Percentiles rank a stretch among this genome's conserved stretches.
Evolutionary conservation across 2,113 vertebrate species (phyloP).

Genomic region (Dendropsophus ebraccatus): DNA sequence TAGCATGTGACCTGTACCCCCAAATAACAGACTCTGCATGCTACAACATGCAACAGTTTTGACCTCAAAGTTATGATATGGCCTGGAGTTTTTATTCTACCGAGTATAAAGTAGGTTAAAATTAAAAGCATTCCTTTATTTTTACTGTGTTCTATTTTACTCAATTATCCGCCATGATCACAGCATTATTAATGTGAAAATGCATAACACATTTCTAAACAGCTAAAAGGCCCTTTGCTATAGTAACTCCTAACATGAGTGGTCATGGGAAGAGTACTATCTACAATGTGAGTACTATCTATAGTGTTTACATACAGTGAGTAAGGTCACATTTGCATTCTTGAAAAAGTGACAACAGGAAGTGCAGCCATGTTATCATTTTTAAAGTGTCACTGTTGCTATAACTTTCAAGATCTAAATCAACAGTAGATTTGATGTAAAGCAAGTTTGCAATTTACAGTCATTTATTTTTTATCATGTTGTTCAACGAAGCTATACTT

Average conservation of each 20-base stretch:
- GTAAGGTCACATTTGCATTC: too few relatives aligned
- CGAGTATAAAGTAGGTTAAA: neutral
- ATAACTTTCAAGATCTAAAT: too few relatives aligned
- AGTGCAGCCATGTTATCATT: too few relatives aligned
- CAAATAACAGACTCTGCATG: neutral
- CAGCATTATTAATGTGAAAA: neutral
- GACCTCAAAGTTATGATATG: conserved; percentile 2
- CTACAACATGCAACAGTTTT: neutral
- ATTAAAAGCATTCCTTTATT: neutral
- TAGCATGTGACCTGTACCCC: neutral
- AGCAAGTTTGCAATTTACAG: too few relatives aligned
- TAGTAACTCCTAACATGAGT: too few relatives aligned
- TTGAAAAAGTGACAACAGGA: too few relatives aligned
- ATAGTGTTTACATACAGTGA: neutral
- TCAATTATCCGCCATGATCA: neutral
- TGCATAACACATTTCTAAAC: neutral
- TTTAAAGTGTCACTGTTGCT: too few relatives aligned
- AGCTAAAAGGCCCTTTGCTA: neutral
- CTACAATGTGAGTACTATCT: neutral
- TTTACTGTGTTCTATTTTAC: neutral
- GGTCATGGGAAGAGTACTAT: neutral
- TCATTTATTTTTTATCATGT: too few relatives aligned
- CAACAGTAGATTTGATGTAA: too few relatives aligned
- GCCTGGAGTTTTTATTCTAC: neutral
- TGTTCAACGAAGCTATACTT: too few relatives aligned